phyloP scores from a whole-genome alignment of 2,888 invertebrate species.

The Drosophila cognata region DNA sequence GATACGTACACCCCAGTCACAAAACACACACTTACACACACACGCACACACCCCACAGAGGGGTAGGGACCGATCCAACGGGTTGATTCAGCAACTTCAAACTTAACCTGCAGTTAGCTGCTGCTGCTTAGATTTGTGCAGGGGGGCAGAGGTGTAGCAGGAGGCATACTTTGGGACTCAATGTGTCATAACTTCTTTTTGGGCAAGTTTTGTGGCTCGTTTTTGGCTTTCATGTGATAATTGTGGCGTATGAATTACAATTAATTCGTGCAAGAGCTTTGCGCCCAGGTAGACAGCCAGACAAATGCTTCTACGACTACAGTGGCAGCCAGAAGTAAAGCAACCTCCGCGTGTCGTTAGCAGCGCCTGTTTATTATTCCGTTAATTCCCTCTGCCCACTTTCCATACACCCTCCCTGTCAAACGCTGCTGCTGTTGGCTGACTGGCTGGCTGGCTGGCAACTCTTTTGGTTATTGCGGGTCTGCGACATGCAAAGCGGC shows the following conservation, averaged over 20 bases:
- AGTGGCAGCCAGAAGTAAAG: conserved; percentile 37
- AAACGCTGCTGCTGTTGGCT: not conserved
- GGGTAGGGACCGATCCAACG: conserved; percentile 10
- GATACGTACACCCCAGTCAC: conserved; percentile 43
- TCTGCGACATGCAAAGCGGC: conserved; percentile 76
- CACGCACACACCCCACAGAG: not conserved
- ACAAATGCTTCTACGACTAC: conserved; percentile 37
- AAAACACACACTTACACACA: conserved; percentile 1
- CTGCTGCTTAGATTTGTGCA: not conserved
- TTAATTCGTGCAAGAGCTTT: conserved; percentile 82
- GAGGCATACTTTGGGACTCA: conserved; percentile 8
- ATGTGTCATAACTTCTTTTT: conserved; percentile 34
- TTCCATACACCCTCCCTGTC: conserved; percentile 3
- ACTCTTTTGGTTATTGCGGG: conserved; percentile 65
- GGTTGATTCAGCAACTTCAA: conserved; percentile 59
- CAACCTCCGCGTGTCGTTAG: conserved; percentile 79
- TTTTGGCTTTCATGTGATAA: conserved; percentile 81
- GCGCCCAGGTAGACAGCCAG: conserved; percentile 48
- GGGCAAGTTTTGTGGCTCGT: conserved; percentile 39
- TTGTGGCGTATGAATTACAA: conserved; percentile 85
- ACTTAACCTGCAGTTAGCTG: conserved; percentile 47
- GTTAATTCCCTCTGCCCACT: conserved; percentile 68
- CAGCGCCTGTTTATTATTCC: conserved; percentile 82
- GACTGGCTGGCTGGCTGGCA: conserved; percentile 14
- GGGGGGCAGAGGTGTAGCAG: not conserved